Conservation (phyloP, 2,888 invertebrate genomes). For the Plebejus argus region DNA sequence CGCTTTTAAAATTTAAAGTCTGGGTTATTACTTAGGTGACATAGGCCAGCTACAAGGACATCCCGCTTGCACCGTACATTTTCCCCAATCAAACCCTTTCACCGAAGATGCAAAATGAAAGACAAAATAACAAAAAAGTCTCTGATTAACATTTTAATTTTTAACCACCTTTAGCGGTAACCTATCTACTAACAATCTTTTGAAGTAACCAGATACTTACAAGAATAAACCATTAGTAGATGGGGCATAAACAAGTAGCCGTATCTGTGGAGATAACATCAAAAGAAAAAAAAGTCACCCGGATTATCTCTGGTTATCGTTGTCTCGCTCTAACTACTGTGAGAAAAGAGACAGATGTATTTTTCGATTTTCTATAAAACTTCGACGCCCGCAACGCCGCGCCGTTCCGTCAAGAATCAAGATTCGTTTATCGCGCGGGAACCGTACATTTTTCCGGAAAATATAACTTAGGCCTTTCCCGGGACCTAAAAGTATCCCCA, state of each 20-base stretch:
- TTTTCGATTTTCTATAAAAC: constrained; percentile 71
- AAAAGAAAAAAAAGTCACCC: constrained; percentile 69
- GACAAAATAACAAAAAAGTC: neutral
- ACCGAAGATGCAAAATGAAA: neutral
- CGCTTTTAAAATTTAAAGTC: too few relatives aligned
- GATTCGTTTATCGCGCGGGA: too few relatives aligned
- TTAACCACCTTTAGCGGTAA: constrained; percentile 1
- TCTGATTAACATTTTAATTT: neutral
- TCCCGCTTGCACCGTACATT: neutral
- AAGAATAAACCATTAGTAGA: constrained; percentile 73
- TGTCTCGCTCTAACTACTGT: constrained; percentile 57
- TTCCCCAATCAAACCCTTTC: neutral
- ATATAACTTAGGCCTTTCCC: too few relatives aligned
- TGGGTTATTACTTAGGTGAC: too few relatives aligned
- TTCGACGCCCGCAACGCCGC: too few relatives aligned
- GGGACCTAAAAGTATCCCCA: too few relatives aligned
- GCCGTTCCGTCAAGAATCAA: too few relatives aligned
- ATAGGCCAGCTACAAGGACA: too few relatives aligned
- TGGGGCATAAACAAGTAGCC: constrained; percentile 64
- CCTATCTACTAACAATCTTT: constrained; percentile 24
- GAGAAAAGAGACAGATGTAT: constrained; percentile 59
- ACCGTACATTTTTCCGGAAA: too few relatives aligned
- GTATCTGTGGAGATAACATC: constrained; percentile 68
- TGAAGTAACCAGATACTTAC: constrained; percentile 66
- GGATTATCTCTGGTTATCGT: constrained; percentile 71